These are phyloP conservation scores for Aleiodes alternator DNA, from an alignment of 2,888 invertebrate species.

Conservation along the genomic window DNA sequence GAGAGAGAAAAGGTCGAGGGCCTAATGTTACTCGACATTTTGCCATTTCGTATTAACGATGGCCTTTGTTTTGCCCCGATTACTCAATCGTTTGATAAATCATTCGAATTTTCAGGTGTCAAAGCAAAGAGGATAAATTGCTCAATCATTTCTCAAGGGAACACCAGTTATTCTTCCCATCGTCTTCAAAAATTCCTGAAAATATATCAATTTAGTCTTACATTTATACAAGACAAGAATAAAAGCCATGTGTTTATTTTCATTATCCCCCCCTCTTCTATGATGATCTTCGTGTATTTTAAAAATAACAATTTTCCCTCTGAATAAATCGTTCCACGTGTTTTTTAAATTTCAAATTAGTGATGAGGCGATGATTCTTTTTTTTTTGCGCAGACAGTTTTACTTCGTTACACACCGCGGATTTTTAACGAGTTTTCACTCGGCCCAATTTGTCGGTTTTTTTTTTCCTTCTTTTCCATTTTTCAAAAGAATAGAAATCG, in stretches of 20 bases:
- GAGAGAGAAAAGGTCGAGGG: constrained; percentile 29
- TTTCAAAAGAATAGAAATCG: constrained; percentile 11
- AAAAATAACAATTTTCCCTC: no score
- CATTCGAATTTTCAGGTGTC: neutral
- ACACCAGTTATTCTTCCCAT: no score
- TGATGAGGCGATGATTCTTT: constrained; percentile 10
- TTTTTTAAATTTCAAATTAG: no score
- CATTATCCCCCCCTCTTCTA: no score
- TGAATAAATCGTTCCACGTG: no score
- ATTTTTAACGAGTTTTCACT: constrained; percentile 41
- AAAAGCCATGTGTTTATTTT: no score
- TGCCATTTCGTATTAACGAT: constrained; percentile 5
- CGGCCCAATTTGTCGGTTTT: constrained; percentile 1
- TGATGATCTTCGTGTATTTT: no score
- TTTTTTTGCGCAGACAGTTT: constrained; percentile 12
- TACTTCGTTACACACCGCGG: constrained; percentile 53
- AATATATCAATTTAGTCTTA: no score
- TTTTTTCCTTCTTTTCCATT: neutral
- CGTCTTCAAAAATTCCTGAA: no score
- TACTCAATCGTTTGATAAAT: constrained; percentile 1
- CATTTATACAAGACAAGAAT: no score
- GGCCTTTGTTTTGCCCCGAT: neutral
- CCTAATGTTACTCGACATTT: constrained; percentile 15
- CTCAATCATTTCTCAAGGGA: no score
- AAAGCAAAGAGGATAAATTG: neutral